These are phyloP conservation scores for Phrynocephalus vlangalii DNA, from an alignment of 2,797 vertebrate species.

Conservation along the genomic window DNA sequence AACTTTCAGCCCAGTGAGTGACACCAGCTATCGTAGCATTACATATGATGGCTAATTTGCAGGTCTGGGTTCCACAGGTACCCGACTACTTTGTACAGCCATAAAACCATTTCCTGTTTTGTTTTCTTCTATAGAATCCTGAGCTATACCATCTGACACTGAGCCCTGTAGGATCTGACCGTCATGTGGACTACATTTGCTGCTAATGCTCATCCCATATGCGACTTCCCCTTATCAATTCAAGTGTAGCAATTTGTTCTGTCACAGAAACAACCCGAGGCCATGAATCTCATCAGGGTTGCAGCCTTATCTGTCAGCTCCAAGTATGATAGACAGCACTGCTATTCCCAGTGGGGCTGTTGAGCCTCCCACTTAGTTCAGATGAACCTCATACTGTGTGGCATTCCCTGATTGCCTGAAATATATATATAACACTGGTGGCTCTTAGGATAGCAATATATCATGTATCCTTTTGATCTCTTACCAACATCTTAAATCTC, in stretches of 20 bases:
- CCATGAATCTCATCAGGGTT: conserved; percentile 42
- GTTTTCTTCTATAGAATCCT: background rate
- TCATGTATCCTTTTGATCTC: background rate
- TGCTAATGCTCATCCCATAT: conserved; percentile 18
- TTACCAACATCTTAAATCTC: background rate
- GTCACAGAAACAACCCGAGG: conserved; percentile 40
- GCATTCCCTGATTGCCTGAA: conserved; percentile 22
- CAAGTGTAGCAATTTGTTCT: conserved; percentile 2
- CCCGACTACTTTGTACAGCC: background rate
- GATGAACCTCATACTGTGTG: background rate
- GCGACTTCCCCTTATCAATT: background rate
- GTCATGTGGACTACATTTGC: background rate
- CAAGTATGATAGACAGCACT: conserved; percentile 27
- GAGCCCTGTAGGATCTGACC: background rate
- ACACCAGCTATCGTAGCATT: background rate
- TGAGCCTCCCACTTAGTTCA: background rate
- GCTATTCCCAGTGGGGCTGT: background rate
- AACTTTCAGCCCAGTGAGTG: background rate
- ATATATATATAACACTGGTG: background rate
- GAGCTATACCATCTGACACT: background rate
- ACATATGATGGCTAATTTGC: background rate
- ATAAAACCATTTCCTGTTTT: background rate
- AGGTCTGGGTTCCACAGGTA: background rate
- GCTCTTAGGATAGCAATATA: background rate
- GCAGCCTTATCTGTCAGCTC: conserved; percentile 41